phyloP scores from a whole-genome alignment of 2,113 vertebrate species.

The Lucifuga dentata region DNA sequence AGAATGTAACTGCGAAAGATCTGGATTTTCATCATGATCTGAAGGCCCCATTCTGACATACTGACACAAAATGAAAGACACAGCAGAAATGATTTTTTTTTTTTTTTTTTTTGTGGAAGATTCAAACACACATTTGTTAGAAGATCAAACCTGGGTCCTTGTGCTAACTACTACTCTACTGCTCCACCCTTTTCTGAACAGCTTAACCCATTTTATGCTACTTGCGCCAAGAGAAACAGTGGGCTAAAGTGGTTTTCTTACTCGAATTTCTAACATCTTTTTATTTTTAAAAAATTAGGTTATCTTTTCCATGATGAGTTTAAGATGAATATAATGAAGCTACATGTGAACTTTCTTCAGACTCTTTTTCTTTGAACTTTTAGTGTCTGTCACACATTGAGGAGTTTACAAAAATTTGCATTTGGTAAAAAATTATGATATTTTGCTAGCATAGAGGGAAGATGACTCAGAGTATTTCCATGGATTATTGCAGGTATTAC shows the following conservation, averaged over 20 bases:
- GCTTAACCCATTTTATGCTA: constrained; percentile 33
- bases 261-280: background rate
- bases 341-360: too few relatives aligned
- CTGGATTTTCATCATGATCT: background rate
- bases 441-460: background rate
- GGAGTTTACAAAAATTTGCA: too few relatives aligned
- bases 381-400: too few relatives aligned
- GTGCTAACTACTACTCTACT: constrained; percentile 21
- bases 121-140: too few relatives aligned
- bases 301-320: background rate
- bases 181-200: constrained; percentile 4
- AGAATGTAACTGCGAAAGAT: background rate
- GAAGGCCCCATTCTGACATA: background rate
- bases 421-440: too few relatives aligned
- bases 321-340: too few relatives aligned
- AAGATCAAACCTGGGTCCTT: constrained; percentile 9
- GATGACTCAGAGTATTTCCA: constrained; percentile 1
- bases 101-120: constrained; percentile 9
- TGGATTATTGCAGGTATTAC: background rate
- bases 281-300: constrained; percentile 11
- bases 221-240: constrained; percentile 31
- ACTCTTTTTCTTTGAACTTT: too few relatives aligned
- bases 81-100: background rate
- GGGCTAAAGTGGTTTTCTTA: constrained; percentile 1
- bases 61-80: background rate